Conservation (phyloP, 2,888 invertebrate species). For the Microctonus hyperodae region DNA sequence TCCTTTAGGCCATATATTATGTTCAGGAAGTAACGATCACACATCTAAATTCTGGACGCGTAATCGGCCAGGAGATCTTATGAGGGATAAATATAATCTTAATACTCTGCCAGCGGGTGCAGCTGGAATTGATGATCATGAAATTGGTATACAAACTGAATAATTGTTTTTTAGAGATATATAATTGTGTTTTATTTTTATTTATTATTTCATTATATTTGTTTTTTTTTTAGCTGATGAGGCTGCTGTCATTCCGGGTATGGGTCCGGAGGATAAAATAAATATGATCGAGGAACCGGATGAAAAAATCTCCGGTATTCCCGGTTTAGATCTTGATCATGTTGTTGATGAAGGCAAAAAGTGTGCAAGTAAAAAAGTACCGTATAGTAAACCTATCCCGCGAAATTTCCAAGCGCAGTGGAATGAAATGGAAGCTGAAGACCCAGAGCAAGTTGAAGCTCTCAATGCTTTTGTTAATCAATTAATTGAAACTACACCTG, state of each 20-base stretch:
- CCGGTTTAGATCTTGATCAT: slow-evolving; percentile 83
- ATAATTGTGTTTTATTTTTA: slow-evolving; percentile 19
- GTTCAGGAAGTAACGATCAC: slow-evolving; percentile 99
- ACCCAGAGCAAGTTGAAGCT: slow-evolving; percentile 62
- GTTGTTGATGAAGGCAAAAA: slow-evolving; percentile 77
- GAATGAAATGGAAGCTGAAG: slow-evolving; percentile 76
- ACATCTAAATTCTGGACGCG: slow-evolving; percentile 99
- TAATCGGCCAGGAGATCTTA: slow-evolving; percentile 96
- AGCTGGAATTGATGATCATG: slow-evolving; percentile 75
- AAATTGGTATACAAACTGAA: slow-evolving; percentile 66
- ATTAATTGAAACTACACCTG: slow-evolving; percentile 79
- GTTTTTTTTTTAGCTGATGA: slow-evolving; percentile 68
- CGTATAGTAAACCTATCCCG: slow-evolving; percentile 95
- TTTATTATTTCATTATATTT: slow-evolving; percentile 63
- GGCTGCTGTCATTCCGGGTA: slow-evolving; percentile 87
- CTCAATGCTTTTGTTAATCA: slow-evolving; percentile 75
- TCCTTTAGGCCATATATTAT: slow-evolving; percentile 97
- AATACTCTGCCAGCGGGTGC: slow-evolving; percentile 88
- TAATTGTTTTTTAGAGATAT: slow-evolving; percentile 16
- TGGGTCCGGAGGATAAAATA: slow-evolving; percentile 97
- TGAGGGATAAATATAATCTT: slow-evolving; percentile 97
- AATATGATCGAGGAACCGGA: slow-evolving; percentile 65
- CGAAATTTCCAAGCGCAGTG: slow-evolving; percentile 97
- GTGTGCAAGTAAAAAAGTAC: slow-evolving; percentile 77
- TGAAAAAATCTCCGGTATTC: slow-evolving; percentile 70